phyloP scores from a whole-genome alignment of 2,797 vertebrate genomes.

The Rhinophrynus dorsalis region DNA sequence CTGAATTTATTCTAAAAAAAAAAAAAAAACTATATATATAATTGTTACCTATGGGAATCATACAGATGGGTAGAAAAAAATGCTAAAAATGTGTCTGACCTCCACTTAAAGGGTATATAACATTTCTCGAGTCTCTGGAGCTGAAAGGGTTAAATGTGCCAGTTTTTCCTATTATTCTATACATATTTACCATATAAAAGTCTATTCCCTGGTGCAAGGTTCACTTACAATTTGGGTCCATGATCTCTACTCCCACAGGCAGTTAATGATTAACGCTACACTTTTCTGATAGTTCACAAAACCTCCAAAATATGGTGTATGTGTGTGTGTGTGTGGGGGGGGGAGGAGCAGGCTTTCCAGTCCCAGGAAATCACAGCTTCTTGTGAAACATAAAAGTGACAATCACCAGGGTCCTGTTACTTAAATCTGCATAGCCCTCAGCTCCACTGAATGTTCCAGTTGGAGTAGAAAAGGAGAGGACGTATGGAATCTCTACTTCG shows the following conservation, averaged over 20 bases:
- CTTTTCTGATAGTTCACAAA: not conserved
- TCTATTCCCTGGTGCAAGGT: not conserved
- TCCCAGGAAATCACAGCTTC: conserved; percentile 9
- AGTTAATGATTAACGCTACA: conserved; percentile 32
- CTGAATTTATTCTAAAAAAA: no score
- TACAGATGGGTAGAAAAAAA: no score
- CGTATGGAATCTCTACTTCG: not conserved
- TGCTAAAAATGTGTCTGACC: no score
- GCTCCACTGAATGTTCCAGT: not conserved
- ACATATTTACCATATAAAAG: no score
- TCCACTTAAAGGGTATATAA: no score
- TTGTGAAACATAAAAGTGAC: conserved; percentile 23
- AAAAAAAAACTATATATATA: no score
- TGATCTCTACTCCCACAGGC: not conserved
- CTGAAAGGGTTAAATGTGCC: no score
- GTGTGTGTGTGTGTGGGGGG: no score
- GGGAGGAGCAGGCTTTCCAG: not conserved
- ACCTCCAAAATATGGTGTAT: not conserved
- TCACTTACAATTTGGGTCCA: not conserved
- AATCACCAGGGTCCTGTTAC: conserved; percentile 12
- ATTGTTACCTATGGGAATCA: no score
- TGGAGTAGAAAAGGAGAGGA: conserved; percentile 1
- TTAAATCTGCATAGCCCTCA: not conserved
- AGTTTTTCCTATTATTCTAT: no score
- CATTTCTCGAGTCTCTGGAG: no score